Conservation (phyloP, 2,888 invertebrate genomes). For the Pseudococcus viburni region DNA sequence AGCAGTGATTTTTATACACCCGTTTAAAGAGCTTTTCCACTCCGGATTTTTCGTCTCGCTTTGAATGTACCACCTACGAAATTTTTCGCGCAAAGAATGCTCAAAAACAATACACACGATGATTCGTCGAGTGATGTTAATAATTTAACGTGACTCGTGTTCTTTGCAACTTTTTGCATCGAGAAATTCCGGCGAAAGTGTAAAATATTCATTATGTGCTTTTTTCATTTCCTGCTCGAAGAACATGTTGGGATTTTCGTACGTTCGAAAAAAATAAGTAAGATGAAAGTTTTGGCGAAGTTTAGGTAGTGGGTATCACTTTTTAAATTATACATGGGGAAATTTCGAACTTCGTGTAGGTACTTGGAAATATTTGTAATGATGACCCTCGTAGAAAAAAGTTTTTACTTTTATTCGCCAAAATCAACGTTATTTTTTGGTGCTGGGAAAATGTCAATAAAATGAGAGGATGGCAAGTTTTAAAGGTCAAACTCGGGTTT, state of each 20-base stretch:
- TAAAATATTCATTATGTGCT: not conserved
- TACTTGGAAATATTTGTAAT: too few relatives aligned
- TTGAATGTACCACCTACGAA: not conserved
- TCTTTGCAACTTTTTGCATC: not conserved
- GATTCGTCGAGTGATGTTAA: constrained; percentile 16
- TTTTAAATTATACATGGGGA: too few relatives aligned
- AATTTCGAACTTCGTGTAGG: too few relatives aligned
- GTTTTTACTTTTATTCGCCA: too few relatives aligned
- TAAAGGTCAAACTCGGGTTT: too few relatives aligned
- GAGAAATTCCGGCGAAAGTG: not conserved
- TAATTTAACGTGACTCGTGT: not conserved
- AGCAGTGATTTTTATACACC: not conserved
- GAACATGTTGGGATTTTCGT: not conserved
- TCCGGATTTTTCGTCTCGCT: not conserved
- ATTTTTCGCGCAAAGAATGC: not conserved
- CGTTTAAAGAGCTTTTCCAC: not conserved
- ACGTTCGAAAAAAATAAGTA: not conserved
- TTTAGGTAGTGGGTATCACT: too few relatives aligned
- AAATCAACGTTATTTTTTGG: too few relatives aligned
- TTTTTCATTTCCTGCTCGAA: not conserved
- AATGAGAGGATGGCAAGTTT: too few relatives aligned
- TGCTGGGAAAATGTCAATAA: too few relatives aligned
- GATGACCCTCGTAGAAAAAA: too few relatives aligned
- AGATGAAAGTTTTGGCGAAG: too few relatives aligned
- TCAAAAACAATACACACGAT: not conserved